These are phyloP conservation scores for Drosophila busckii DNA, from an alignment of 1,140 invertebrate genomes.

Conservation along the genomic window DNA sequence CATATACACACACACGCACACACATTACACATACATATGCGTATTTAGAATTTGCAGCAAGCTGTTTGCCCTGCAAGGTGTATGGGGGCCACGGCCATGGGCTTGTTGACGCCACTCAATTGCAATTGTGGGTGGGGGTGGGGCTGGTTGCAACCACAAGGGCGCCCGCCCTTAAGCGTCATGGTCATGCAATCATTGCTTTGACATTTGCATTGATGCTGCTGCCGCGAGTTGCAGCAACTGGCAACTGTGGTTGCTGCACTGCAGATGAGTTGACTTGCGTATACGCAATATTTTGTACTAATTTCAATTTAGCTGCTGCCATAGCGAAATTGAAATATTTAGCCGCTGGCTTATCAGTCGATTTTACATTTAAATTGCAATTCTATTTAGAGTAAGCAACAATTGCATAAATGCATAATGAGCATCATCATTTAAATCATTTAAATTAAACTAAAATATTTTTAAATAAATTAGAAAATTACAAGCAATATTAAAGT, in stretches of 20 bases:
- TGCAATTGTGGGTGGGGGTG: slow-evolving; percentile 29
- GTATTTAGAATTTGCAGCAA: too few relatives aligned
- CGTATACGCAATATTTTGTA: slow-evolving; percentile 21
- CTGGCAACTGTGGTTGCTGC: slow-evolving; percentile 2
- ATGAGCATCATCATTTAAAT: too few relatives aligned
- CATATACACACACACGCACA: slow-evolving; percentile 68
- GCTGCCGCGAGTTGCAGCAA: too few relatives aligned
- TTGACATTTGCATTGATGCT: slow-evolving; percentile 54
- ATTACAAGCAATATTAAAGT: too few relatives aligned
- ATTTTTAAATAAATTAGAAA: too few relatives aligned
- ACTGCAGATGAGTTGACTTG: slow-evolving; percentile 14
- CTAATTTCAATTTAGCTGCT: slow-evolving; percentile 30
- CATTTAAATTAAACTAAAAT: too few relatives aligned
- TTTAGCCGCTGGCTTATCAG: too few relatives aligned
- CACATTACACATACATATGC: slow-evolving; percentile 61
- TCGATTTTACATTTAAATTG: too few relatives aligned
- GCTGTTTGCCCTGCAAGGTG: slow-evolving; percentile 9
- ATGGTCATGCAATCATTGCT: slow-evolving; percentile 47
- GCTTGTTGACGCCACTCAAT: slow-evolving; percentile 46
- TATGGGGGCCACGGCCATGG: slow-evolving; percentile 19
- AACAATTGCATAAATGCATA: too few relatives aligned
- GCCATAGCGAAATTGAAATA: too few relatives aligned
- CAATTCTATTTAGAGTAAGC: too few relatives aligned
- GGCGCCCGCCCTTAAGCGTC: slow-evolving; percentile 1
- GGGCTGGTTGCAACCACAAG: slow-evolving; percentile 4